These are phyloP conservation scores for Apteryx mantelli DNA, from an alignment of 2,113 vertebrate species.

Conservation along the genomic window DNA sequence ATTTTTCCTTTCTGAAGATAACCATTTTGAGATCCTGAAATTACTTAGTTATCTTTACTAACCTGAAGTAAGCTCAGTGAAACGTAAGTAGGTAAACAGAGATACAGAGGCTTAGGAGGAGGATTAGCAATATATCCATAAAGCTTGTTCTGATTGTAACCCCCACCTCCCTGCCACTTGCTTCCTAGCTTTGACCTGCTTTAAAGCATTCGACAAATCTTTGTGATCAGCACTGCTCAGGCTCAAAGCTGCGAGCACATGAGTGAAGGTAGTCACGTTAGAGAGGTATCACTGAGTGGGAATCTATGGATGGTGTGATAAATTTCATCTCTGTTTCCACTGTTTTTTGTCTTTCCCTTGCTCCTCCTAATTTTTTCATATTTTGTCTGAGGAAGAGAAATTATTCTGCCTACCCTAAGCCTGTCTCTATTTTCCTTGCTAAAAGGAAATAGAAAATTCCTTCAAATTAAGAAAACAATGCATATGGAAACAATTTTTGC, in stretches of 20 bases:
- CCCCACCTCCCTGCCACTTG: not conserved
- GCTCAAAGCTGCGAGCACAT: constrained; percentile 10
- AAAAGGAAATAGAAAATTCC: not conserved
- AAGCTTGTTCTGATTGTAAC: not conserved
- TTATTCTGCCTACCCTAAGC: not conserved
- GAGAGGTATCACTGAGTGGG: not conserved
- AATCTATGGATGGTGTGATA: not conserved
- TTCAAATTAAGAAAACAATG: not conserved
- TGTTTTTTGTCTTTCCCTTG: not conserved
- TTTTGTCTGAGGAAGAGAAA: not conserved
- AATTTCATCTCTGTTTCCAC: not conserved
- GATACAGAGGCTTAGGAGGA: not conserved
- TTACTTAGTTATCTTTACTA: not conserved
- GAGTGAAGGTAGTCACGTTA: not conserved
- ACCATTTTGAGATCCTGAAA: not conserved
- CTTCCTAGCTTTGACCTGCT: not conserved
- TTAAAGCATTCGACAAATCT: constrained; percentile 24
- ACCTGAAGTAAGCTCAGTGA: not conserved
- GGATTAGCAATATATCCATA: not conserved
- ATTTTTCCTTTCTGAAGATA: not conserved
- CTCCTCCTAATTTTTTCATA: not conserved
- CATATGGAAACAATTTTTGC: not conserved
- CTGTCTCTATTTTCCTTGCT: not conserved
- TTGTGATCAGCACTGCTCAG: not conserved
- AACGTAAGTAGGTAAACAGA: not conserved